A percentile compares a stretch with the other conserved stretches of the same genome.
Evolutionary conservation across 2,888 invertebrate species (phyloP).

Genomic region (Panzeria rudis): DNA sequence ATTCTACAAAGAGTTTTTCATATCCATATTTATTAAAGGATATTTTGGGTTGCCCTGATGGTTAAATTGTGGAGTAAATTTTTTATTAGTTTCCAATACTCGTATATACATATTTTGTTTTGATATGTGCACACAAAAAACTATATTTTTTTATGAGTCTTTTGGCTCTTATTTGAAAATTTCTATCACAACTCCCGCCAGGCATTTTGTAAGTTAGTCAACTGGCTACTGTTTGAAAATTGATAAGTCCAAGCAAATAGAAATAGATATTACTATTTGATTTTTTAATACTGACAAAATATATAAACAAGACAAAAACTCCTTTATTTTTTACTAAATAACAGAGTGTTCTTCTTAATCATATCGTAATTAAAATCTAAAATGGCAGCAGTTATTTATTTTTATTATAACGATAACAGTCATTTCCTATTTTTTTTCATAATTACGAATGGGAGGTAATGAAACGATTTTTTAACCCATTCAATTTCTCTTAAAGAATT

Average conservation of each 20-base stretch:
- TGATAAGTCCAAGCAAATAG: slow-evolving; percentile 28
- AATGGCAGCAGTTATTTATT: slow-evolving; percentile 11
- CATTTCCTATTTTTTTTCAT: background rate
- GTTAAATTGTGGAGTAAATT: background rate
- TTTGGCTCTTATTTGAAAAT: background rate
- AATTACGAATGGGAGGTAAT: background rate
- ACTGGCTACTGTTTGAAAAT: slow-evolving; percentile 33
- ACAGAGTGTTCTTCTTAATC: background rate
- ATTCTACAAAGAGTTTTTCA: too few species aligned
- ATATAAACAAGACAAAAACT: background rate
- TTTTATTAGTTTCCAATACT: background rate
- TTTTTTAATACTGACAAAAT: background rate
- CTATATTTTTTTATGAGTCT: background rate
- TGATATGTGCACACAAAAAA: background rate
- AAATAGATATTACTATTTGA: too few species aligned
- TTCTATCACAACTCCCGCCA: slow-evolving; percentile 25
- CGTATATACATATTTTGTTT: too few species aligned
- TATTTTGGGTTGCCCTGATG: background rate
- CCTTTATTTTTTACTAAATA: background rate
- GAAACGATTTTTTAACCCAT: background rate
- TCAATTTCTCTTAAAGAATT: background rate
- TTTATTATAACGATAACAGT: background rate
- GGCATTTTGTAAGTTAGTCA: background rate
- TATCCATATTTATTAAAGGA: too few species aligned
- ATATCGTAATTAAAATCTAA: slow-evolving; percentile 45